Evolutionary conservation across 2,797 vertebrate species (phyloP).

Genomic region (Sus cebifrons): DNA sequence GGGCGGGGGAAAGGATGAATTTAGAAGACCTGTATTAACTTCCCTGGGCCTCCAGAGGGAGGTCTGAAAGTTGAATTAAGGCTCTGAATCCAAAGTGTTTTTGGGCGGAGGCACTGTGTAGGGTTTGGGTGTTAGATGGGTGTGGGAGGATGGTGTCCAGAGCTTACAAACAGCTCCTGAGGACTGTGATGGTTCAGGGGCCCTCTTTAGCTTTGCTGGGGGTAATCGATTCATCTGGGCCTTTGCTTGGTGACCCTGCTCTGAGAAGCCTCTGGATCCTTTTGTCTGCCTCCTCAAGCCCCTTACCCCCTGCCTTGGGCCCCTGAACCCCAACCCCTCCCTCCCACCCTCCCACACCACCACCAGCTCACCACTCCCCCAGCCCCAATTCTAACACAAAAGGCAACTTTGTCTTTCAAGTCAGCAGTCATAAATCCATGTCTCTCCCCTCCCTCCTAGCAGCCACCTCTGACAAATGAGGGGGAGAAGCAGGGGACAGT

Average conservation of each 20-base stretch:
- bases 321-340: slow-evolving; percentile 70
- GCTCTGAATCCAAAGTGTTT: not conserved
- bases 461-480: slow-evolving; percentile 79
- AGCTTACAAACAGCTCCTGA: slow-evolving; percentile 24
- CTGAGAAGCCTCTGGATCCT: slow-evolving; percentile 53
- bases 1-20: not conserved
- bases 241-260: slow-evolving; percentile 70
- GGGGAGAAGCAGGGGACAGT: not conserved
- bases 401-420: slow-evolving; percentile 87
- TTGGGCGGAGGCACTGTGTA: not conserved
- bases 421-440: slow-evolving; percentile 83
- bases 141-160: not conserved
- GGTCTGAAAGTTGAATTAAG: not conserved
- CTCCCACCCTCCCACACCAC: slow-evolving; percentile 28
- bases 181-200: not conserved
- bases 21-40: not conserved
- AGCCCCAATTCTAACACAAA: slow-evolving; percentile 83
- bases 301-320: slow-evolving; percentile 25
- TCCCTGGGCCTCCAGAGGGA: not conserved
- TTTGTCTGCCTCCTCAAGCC: slow-evolving; percentile 62
- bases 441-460: slow-evolving; percentile 59
- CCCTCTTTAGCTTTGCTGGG: not conserved
- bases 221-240: slow-evolving; percentile 36
- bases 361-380: slow-evolving; percentile 71
- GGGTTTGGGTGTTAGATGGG: not conserved